These are phyloP conservation scores for Euphydryas editha DNA, from an alignment of 2,888 invertebrate species.

Conservation along the genomic window DNA sequence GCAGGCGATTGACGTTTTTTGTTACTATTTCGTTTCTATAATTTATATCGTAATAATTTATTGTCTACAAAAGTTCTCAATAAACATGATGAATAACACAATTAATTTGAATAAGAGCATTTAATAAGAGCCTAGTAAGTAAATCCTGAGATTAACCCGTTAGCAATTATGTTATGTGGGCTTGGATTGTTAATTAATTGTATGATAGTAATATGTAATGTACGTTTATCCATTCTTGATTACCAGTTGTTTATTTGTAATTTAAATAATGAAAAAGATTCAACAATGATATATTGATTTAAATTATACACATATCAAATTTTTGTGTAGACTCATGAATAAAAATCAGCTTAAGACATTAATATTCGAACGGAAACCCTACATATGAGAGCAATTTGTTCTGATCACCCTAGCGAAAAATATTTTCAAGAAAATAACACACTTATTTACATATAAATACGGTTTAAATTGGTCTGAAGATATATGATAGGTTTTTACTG, in stretches of 20 bases:
- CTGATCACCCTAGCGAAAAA: slow-evolving; percentile 36
- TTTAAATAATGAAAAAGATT: neutral
- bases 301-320: slow-evolving; percentile 3
- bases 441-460: slow-evolving; percentile 13
- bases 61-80: too few relatives aligned
- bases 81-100: too few relatives aligned
- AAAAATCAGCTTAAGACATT: slow-evolving; percentile 39
- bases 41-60: too few relatives aligned
- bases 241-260: neutral
- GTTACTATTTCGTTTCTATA: too few relatives aligned
- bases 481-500: slow-evolving; percentile 50
- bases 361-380: slow-evolving; percentile 53
- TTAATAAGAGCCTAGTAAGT: too few relatives aligned
- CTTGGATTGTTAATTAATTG: too few relatives aligned
- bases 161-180: too few relatives aligned
- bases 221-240: neutral
- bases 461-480: slow-evolving; percentile 24
- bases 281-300: neutral
- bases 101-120: too few relatives aligned
- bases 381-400: slow-evolving; percentile 41
- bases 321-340: slow-evolving; percentile 33
- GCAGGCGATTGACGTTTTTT: too few relatives aligned
- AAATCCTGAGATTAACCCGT: too few relatives aligned
- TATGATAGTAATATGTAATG: neutral
- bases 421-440: neutral